Conservation (phyloP, 1,140 invertebrate genomes). For the Trichonephila clavipes region DNA sequence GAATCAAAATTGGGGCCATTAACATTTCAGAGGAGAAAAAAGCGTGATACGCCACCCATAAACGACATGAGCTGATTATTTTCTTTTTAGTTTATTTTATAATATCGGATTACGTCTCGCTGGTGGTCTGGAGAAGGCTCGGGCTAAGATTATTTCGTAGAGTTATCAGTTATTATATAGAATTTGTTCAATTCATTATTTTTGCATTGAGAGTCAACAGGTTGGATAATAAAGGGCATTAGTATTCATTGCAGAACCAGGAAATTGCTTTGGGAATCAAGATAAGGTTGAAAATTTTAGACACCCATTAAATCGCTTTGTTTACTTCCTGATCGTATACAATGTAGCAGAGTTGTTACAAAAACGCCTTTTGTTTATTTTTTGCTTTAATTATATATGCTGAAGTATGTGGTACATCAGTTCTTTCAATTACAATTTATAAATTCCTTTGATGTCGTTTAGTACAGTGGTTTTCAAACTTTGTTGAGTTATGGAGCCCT, state of each 20-base stretch:
- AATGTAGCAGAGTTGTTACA: background rate
- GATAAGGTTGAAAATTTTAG: background rate
- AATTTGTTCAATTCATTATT: slow-evolving; percentile 56
- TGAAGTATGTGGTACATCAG: too few species aligned
- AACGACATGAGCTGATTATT: background rate
- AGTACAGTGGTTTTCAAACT: too few species aligned
- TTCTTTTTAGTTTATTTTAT: background rate
- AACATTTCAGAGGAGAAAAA: background rate
- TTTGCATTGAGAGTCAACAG: slow-evolving; percentile 5
- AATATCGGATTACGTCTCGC: background rate
- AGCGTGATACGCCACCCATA: slow-evolving; percentile 16
- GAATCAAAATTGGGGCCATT: slow-evolving; percentile 32
- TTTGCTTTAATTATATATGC: too few species aligned
- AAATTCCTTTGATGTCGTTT: too few species aligned
- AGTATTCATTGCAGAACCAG: slow-evolving; percentile 38
- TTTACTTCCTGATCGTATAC: slow-evolving; percentile 24
- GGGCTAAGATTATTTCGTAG: background rate
- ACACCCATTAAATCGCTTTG: background rate
- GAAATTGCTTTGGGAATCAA: background rate
- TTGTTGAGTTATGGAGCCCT: too few species aligned
- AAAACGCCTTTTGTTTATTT: background rate
- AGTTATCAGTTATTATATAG: slow-evolving; percentile 17
- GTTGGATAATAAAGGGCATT: background rate
- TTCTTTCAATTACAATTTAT: too few species aligned
- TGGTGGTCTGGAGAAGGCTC: background rate